phyloP scores from a whole-genome alignment of 2,113 vertebrate genomes.

The Cichladusa arquata region DNA sequence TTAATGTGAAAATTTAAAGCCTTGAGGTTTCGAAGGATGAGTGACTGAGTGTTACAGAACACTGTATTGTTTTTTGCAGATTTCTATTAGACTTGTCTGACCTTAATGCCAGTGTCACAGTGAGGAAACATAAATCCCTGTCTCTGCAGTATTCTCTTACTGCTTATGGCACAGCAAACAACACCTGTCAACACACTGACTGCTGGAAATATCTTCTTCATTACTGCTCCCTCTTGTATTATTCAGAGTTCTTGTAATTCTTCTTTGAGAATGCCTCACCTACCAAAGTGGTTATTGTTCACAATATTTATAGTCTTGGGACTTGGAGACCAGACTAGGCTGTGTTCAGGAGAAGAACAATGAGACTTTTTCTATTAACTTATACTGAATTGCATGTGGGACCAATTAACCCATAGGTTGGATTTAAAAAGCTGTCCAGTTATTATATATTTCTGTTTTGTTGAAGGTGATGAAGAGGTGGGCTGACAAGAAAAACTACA shows the following conservation, averaged over 20 bases:
- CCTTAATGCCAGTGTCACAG: neutral
- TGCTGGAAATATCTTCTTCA: neutral
- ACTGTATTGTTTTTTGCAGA: neutral
- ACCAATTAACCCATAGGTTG: neutral
- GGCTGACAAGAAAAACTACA: neutral
- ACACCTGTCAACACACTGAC: neutral
- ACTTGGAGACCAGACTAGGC: neutral
- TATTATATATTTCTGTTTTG: neutral
- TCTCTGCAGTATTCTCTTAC: neutral
- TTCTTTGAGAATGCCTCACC: neutral
- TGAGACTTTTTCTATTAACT: neutral
- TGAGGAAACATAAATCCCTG: neutral
- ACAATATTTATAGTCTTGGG: neutral
- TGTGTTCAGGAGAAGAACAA: conserved; percentile 5
- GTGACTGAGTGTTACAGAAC: neutral
- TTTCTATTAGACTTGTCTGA: neutral
- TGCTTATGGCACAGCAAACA: neutral
- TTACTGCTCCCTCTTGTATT: neutral
- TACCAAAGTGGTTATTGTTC: conserved; percentile 3
- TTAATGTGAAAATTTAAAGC: neutral
- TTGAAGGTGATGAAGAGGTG: neutral
- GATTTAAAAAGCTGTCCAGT: neutral
- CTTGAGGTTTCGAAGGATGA: neutral
- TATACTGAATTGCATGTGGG: neutral
- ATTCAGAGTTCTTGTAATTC: neutral